These are phyloP conservation scores for Deroplatys truncata DNA, from an alignment of 2,888 invertebrate species.

Conservation along the genomic window DNA sequence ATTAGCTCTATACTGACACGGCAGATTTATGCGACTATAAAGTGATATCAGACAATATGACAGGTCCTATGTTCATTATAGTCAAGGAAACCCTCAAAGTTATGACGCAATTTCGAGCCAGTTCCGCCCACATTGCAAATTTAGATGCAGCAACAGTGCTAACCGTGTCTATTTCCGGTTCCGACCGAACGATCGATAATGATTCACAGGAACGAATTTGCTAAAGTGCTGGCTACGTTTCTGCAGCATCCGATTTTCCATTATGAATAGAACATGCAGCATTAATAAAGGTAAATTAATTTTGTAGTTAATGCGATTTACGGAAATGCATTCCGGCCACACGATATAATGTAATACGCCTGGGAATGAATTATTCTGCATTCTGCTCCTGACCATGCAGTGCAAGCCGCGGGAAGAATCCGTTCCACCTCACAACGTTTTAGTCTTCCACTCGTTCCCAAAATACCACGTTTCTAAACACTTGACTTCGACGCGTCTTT, in stretches of 20 bases:
- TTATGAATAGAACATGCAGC: neutral
- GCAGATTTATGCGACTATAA: too few relatives aligned
- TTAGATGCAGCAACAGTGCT: neutral
- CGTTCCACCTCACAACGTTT: too few relatives aligned
- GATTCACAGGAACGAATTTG: neutral
- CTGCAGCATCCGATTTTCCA: neutral
- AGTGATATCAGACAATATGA: neutral
- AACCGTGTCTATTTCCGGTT: neutral
- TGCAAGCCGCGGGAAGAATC: too few relatives aligned
- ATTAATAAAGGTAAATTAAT: neutral
- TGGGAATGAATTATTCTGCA: neutral
- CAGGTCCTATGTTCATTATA: neutral
- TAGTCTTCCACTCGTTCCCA: too few relatives aligned
- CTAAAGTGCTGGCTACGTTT: too few relatives aligned
- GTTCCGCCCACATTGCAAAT: neutral
- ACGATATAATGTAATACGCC: neutral
- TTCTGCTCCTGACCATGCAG: neutral
- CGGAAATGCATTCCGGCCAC: neutral
- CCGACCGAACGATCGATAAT: neutral
- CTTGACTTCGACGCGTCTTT: too few relatives aligned
- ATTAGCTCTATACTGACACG: neutral
- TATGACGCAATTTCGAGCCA: neutral
- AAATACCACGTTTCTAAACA: too few relatives aligned
- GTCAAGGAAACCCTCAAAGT: neutral
- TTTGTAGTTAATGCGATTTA: neutral